These are phyloP conservation scores for Melanotaenia boesemani DNA, from an alignment of 2,797 vertebrate species.

Conservation along the genomic window DNA sequence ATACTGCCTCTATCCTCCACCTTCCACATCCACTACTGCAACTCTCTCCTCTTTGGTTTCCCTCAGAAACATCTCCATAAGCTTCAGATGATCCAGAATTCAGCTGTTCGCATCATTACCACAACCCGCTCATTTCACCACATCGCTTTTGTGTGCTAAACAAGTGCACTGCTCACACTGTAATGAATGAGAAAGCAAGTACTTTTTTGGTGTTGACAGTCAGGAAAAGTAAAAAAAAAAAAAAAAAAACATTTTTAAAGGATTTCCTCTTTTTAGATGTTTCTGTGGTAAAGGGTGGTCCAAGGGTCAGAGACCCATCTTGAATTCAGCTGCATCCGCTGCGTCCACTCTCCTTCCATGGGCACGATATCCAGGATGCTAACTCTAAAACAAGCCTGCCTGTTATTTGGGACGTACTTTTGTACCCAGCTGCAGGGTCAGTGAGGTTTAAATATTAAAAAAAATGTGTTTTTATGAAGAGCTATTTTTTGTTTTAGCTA, in stretches of 20 bases:
- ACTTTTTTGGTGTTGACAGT: constrained; percentile 24
- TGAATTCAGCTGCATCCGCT: constrained; percentile 73
- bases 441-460: constrained; percentile 51
- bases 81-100: too few species aligned
- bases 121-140: too few species aligned
- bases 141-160: background rate
- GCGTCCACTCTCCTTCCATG: constrained; percentile 27
- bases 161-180: background rate
- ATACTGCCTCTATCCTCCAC: too few species aligned
- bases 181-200: constrained; percentile 10
- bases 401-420: constrained; percentile 57
- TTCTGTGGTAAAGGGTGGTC: constrained; percentile 54
- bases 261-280: constrained; percentile 68
- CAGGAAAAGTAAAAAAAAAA: constrained; percentile 4
- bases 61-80: too few species aligned
- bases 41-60: too few species aligned
- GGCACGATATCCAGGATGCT: constrained; percentile 64
- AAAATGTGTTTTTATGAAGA: constrained; percentile 65
- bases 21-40: too few species aligned
- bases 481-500: constrained; percentile 30
- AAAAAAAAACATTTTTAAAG: constrained; percentile 42
- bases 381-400: constrained; percentile 61
- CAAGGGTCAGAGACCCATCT: constrained; percentile 58
- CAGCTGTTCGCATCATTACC: too few species aligned
- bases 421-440: constrained; percentile 44